Evolutionary conservation across 30 jellyfish, hydroid and myxozoan species (phyloP).

Genomic region (Cassiopea xamachana): DNA sequence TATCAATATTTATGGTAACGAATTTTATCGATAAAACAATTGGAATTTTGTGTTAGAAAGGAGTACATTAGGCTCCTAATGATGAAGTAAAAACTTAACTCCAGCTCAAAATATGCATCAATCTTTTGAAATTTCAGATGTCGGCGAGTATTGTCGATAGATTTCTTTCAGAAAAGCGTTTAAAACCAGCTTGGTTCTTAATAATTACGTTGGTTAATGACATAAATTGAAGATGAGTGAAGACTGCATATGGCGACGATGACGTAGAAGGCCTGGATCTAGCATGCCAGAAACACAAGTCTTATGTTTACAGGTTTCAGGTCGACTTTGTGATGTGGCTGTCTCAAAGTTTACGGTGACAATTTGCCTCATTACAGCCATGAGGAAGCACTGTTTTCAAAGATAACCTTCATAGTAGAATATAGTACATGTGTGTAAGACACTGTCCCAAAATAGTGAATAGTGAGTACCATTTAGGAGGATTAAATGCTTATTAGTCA

Average conservation of each 20-base stretch:
- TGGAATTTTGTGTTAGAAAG: too few relatives aligned
- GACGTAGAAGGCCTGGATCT: slow-evolving; percentile 41
- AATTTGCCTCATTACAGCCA: slow-evolving; percentile 30
- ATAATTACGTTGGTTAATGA: too few relatives aligned
- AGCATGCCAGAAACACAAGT: slow-evolving; percentile 80
- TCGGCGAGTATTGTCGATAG: too few relatives aligned
- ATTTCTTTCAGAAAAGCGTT: too few relatives aligned
- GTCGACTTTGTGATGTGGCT: slow-evolving; percentile 54
- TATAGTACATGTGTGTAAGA: background rate
- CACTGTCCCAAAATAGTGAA: background rate
- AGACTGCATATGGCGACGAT: background rate
- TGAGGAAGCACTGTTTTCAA: slow-evolving; percentile 30
- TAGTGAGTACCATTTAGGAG: background rate
- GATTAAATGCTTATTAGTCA: background rate
- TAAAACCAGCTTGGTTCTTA: too few relatives aligned
- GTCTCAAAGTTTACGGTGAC: slow-evolving; percentile 57
- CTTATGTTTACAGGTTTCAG: slow-evolving; percentile 73
- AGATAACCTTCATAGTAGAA: background rate
- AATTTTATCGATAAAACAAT: too few relatives aligned
- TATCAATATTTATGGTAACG: too few relatives aligned
- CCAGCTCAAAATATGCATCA: too few relatives aligned
- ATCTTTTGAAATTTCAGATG: too few relatives aligned
- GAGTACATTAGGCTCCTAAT: too few relatives aligned
- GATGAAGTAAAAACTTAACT: too few relatives aligned
- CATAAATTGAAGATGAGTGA: too few relatives aligned